Percentiles rank a stretch among this genome's conserved stretches.
Conservation (phyloP, 2,888 invertebrate species). For the Xylota segnis region DNA sequence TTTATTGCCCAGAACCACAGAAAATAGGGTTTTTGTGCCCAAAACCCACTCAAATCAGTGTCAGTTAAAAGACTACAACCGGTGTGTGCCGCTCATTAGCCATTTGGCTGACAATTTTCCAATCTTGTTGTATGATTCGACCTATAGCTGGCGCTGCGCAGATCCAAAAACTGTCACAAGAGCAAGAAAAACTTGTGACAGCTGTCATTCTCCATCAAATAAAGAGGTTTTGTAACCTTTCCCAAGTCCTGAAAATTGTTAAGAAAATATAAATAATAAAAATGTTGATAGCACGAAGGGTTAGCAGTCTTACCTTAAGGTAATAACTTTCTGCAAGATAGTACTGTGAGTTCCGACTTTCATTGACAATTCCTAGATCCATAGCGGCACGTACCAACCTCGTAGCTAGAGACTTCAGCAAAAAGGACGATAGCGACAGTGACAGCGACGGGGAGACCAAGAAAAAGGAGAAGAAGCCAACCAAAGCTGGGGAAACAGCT, state of each 20-base stretch:
- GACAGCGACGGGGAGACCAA: slow-evolving; percentile 46
- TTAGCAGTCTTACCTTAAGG: slow-evolving; percentile 21
- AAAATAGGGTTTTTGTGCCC: too few species aligned
- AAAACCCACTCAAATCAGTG: too few species aligned
- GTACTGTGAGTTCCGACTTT: neutral
- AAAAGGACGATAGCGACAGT: slow-evolving; percentile 67
- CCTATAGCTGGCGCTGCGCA: neutral
- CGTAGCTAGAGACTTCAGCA: slow-evolving; percentile 28
- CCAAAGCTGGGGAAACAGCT: slow-evolving; percentile 79
- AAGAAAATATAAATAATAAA: slow-evolving; percentile 8
- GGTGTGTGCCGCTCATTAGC: neutral
- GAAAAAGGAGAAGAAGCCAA: slow-evolving; percentile 16
- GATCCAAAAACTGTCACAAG: neutral
- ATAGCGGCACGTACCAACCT: slow-evolving; percentile 31
- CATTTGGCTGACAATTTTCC: too few species aligned
- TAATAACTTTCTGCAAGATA: neutral
- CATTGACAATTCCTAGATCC: slow-evolving; percentile 1
- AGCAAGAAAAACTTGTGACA: neutral
- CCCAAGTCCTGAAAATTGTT: neutral
- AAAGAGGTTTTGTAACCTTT: slow-evolving; percentile 32
- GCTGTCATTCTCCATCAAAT: slow-evolving; percentile 20
- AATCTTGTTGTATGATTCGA: neutral
- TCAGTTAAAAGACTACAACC: too few species aligned
- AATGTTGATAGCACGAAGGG: slow-evolving; percentile 49
- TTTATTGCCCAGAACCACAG: neutral